phyloP scores from a whole-genome alignment of 2,888 invertebrate species.

The Villa cingulata region DNA sequence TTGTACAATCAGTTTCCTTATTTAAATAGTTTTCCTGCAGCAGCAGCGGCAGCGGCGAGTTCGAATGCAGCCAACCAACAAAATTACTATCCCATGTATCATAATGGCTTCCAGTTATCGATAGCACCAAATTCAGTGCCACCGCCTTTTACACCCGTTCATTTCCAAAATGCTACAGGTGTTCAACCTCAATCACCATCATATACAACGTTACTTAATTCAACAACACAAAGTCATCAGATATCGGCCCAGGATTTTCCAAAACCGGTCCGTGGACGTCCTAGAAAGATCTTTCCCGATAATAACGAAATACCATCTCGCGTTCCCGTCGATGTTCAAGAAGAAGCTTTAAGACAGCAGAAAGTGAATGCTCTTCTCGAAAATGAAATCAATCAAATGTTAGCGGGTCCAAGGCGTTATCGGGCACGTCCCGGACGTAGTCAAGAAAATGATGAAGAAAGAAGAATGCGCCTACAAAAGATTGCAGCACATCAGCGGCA shows the following conservation, averaged over 20 bases:
- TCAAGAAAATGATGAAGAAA: conserved; percentile 32
- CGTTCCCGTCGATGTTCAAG: conserved; percentile 17
- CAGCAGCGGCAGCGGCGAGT: conserved; percentile 19
- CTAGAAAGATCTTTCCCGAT: conserved; percentile 25
- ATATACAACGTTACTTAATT: conserved; percentile 10
- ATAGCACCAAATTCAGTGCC: conserved; percentile 33
- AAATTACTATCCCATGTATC: conserved; percentile 35
- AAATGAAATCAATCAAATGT: conserved; percentile 34
- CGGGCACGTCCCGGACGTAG: conserved; percentile 28
- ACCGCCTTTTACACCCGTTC: conserved; percentile 34
- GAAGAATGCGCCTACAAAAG: conserved; percentile 30
- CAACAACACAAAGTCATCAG: conserved; percentile 17
- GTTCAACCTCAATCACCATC: conserved; percentile 11
- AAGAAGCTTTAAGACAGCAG: conserved; percentile 24
- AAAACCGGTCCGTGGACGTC: conserved; percentile 34
- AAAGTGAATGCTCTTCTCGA: conserved; percentile 32
- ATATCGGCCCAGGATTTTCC: conserved; percentile 31
- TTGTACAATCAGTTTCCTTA: conserved; percentile 34
- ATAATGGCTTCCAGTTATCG: conserved; percentile 33
- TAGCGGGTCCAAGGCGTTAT: conserved; percentile 19
- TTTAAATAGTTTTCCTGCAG: conserved; percentile 29
- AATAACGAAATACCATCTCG: conserved; percentile 8
- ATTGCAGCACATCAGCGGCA: conserved; percentile 34
- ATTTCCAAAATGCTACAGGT: conserved; percentile 23
- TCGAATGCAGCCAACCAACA: conserved; percentile 19